These are phyloP conservation scores for Bothrops jararaca DNA, from an alignment of 2,113 vertebrate genomes.

Conservation along the genomic window DNA sequence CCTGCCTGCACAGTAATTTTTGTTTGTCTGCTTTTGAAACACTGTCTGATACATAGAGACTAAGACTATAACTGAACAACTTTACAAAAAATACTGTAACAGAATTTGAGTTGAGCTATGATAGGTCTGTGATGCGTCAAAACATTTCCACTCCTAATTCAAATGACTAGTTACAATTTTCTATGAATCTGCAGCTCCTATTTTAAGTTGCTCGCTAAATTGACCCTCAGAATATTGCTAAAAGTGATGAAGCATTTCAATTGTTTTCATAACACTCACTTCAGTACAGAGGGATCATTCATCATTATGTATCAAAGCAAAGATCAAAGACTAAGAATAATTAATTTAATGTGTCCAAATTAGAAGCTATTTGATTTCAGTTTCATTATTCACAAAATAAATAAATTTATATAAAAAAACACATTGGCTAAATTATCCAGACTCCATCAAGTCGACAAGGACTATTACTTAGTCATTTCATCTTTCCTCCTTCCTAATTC, in stretches of 20 bases:
- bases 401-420: not conserved
- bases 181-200: not conserved
- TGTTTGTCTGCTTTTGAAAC: not conserved
- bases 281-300: not conserved
- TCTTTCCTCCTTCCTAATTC: not conserved
- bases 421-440: not conserved
- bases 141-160: not conserved
- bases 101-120: not conserved
- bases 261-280: not conserved
- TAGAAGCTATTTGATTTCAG: not conserved
- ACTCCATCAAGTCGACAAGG: not conserved
- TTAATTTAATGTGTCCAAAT: not conserved
- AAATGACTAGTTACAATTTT: too few relatives aligned
- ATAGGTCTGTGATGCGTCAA: not conserved
- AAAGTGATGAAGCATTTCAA: not conserved
- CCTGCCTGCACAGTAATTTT: not conserved
- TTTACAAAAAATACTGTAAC: not conserved
- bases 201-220: not conserved
- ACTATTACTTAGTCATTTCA: not conserved
- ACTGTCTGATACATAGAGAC: not conserved
- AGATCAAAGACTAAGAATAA: not conserved
- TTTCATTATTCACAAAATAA: not conserved
- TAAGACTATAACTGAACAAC: not conserved
- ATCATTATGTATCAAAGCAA: not conserved
- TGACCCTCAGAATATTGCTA: not conserved